Conservation (phyloP, 2,113 vertebrate species). For the Grammomys dolichurus region DNA sequence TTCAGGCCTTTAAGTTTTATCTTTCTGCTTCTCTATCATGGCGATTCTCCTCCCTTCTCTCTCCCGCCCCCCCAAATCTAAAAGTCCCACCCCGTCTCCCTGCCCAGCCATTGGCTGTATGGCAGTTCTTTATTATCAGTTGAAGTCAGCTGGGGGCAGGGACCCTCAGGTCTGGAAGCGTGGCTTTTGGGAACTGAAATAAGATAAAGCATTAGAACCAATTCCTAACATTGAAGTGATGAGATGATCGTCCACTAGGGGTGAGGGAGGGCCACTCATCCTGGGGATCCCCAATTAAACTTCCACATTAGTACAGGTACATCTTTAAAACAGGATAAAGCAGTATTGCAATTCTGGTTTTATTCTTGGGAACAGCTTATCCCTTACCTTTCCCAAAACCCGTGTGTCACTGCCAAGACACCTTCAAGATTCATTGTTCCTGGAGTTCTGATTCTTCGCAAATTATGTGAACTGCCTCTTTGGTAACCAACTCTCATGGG, state of each 20-base stretch:
- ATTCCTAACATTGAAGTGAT: background rate
- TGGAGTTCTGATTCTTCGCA: background rate
- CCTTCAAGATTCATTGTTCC: background rate
- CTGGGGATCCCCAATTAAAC: background rate
- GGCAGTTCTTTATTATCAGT: too few species aligned
- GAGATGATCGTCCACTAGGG: background rate
- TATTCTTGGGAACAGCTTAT: conserved; percentile 1
- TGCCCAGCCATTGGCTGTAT: too few species aligned
- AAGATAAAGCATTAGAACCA: too few species aligned
- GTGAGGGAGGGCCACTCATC: background rate
- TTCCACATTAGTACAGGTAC: background rate
- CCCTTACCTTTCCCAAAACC: background rate
- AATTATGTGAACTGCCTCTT: background rate
- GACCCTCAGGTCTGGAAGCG: too few species aligned
- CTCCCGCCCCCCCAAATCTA: too few species aligned
- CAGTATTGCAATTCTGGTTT: background rate
- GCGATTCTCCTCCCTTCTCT: too few species aligned
- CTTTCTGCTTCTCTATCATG: too few species aligned
- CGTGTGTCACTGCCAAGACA: background rate
- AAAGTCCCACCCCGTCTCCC: too few species aligned
- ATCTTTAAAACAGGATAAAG: background rate
- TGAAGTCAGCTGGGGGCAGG: too few species aligned
- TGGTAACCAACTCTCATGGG: background rate
- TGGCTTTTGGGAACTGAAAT: too few species aligned
- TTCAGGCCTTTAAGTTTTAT: too few species aligned